A percentile compares a stretch with the other conserved stretches of the same genome.
Conservation (phyloP, 2,797 vertebrate species). For the Crenichthys baileyi region DNA sequence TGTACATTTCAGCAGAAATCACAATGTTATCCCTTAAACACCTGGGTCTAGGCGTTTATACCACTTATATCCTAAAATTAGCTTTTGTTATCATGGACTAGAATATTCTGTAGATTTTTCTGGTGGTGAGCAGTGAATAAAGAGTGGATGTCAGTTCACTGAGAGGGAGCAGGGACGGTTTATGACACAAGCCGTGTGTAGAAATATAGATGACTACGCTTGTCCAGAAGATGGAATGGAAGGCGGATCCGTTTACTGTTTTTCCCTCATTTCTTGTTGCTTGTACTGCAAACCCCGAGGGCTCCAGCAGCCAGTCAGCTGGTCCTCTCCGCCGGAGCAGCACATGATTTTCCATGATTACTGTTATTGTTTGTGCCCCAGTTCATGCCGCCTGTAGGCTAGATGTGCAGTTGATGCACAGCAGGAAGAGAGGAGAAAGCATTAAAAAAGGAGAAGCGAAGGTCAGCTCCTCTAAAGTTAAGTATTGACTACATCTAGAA, state of each 20-base stretch:
- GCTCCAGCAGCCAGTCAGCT: conserved; percentile 79
- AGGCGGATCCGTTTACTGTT: conserved; percentile 39
- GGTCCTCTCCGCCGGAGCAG: conserved; percentile 73
- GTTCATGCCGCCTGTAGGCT: conserved; percentile 70
- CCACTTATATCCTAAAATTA: conserved; percentile 34
- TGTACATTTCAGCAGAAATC: conserved; percentile 34
- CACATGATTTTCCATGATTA: conserved; percentile 81
- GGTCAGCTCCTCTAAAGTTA: neutral
- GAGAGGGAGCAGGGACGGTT: conserved; percentile 16
- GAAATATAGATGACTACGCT: conserved; percentile 60
- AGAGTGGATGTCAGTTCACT: neutral
- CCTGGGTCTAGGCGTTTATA: conserved; percentile 7
- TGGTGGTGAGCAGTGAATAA: conserved; percentile 23
- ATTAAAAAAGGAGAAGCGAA: conserved; percentile 16
- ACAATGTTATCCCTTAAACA: conserved; percentile 27
- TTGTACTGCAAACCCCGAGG: conserved; percentile 51
- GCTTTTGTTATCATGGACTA: conserved; percentile 39
- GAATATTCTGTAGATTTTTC: conserved; percentile 39
- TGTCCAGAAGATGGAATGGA: conserved; percentile 22
- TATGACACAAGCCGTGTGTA: neutral
- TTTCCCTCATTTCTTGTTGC: conserved; percentile 30
- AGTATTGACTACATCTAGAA: conserved; percentile 7
- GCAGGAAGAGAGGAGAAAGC: conserved; percentile 12
- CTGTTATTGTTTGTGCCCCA: conserved; percentile 81
- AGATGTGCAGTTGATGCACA: conserved; percentile 47